Base-by-base conservation (phyloP, 2,797 vertebrate genomes). In the Characodon lateralis region DNA sequence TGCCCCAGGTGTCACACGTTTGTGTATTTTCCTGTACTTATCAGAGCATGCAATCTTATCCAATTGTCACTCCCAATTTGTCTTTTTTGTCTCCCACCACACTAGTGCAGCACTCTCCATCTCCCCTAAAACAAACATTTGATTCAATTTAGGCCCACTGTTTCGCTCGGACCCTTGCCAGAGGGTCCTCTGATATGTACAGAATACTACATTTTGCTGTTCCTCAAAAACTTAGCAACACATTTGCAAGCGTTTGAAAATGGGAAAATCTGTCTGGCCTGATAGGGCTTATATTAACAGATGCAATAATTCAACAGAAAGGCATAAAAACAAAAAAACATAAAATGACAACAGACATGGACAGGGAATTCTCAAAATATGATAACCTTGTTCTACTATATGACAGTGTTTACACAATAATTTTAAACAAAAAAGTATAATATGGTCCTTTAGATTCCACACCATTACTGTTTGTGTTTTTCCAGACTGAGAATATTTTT, bases 1-100 rank as follows among this genome's bases (percentile, higher is more conserved):
- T 95, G 93, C 95, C 93, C 88, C 88, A 91, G 86, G 91, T 92
- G 90, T 94, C 91, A 93, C 92, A 89, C 81, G 91, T 87, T 90
- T 91, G 89, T 92, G 90, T 89, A 92, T 91, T 95, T 91, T 95
- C 93, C 92, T 90, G 94, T 95, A 94, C 94, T 95, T 94, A 94
- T 95, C 92, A 94, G 93, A 94, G 93, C 95, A 96, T 95, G 93
- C 92, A 95, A 89, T 91, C 87, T 85, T 85, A 88, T 91, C 93
- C 90, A 95, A 94, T 93, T 92, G 88, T 88, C 78, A 91, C 90
- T 93, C 87, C 91, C 88, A 91, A 95, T 95, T 93, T 92, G 83
- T 93, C 89, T 94, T 93, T 93, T 89, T 82, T 71, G 87, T 94
- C 93, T 94, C 90, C 95, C 94, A 96, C 95, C 95, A 96, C 94